Evolutionary conservation across 1,140 invertebrate genomes (phyloP), one percentile per base, ranked within the genome.

Genomic region (Caenorhabditis tropicalis): DNA sequence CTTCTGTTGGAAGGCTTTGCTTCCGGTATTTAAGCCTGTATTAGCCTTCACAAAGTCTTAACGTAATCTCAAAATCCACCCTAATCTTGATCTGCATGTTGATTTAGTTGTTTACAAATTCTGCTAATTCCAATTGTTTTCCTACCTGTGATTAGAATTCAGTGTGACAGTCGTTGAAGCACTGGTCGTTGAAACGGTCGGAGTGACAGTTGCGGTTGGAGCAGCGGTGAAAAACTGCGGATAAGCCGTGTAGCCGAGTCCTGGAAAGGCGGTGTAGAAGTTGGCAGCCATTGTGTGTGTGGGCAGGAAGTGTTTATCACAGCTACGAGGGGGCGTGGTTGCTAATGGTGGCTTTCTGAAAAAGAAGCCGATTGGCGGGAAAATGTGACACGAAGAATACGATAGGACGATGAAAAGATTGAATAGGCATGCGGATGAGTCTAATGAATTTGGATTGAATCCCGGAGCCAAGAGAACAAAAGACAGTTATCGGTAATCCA

Each of bases 261-360:
- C n/a, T 10, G 65, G 65, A 21, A 74, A 74, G 36, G 65, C 24
- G 65, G 65, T n/a, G 65, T 74, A 74, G 65, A 74, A 74, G 65
- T 74, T 74, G 65, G 65, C n/a, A 19, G 65, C n/a, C 65, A 74
- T 74, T 43, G 36, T 74, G 65, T n/a, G 65, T 19, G 36, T 33
- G 65, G 65, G 36, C 36, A 74, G 65, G 36, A 74, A 43, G 65
- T 74, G 65, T 36, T 74, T 36, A 9, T 12, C 21, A n/a, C 29
- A 74, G 4, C 65, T n/a, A 24, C 58, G 43, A 43, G n/a, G 16
- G 65, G 65, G 65, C 65, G 53, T 56, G 65, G 36, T 24, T 1
- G 53, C 4, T 58, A 43, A 24, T 6, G 21, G 53, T n/a, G 24
- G 53, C 5, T 4, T 58, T n/a, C n/a, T 12, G 21, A 58, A 58